phyloP scores from a whole-genome alignment of 2,113 vertebrate genomes.

The Cyanoramphus novaezelandiae region DNA sequence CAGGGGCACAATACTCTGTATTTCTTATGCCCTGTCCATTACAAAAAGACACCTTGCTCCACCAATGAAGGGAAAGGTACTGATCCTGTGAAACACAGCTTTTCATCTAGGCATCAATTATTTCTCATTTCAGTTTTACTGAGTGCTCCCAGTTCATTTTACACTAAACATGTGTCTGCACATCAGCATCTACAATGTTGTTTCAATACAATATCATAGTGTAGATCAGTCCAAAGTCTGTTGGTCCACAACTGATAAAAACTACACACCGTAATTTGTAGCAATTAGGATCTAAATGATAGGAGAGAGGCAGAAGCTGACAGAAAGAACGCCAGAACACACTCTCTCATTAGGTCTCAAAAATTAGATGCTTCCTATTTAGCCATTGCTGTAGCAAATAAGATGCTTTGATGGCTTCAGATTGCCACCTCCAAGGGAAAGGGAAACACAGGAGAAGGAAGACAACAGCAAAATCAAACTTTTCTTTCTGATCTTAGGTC shows the following conservation, averaged over 20 bases:
- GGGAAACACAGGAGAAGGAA: background rate
- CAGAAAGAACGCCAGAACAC: background rate
- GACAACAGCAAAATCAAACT: background rate
- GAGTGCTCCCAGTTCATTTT: background rate
- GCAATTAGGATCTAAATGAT: background rate
- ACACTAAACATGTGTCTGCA: background rate
- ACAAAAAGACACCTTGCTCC: background rate
- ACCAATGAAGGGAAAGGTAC: background rate
- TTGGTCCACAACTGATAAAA: background rate
- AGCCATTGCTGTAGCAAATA: background rate
- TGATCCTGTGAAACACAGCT: background rate
- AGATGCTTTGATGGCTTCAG: background rate
- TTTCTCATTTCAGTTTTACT: background rate
- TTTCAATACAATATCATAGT: background rate
- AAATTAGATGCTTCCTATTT: background rate
- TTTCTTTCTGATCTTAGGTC: background rate
- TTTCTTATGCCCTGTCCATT: background rate
- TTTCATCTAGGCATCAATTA: background rate
- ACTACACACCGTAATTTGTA: background rate
- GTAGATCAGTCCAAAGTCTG: conserved; percentile 7
- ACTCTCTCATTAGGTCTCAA: background rate
- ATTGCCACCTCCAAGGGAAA: background rate
- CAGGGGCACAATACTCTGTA: background rate
- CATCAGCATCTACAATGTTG: background rate
- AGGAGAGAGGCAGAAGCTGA: background rate